phyloP scores from a whole-genome alignment of 2,113 vertebrate genomes.

The Muntiacus muntjak region DNA sequence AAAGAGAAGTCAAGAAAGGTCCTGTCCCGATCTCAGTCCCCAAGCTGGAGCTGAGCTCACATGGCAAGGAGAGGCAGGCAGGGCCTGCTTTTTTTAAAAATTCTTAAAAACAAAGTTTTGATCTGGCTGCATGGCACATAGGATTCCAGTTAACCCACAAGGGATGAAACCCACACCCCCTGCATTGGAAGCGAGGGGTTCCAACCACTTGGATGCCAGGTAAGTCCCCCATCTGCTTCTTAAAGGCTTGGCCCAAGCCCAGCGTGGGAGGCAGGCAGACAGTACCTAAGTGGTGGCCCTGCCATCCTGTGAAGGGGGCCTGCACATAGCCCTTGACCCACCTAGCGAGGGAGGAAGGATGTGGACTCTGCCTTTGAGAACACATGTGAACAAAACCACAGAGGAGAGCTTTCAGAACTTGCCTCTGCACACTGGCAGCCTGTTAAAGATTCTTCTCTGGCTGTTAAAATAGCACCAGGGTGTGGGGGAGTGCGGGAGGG shows the following conservation, averaged over 20 bases:
- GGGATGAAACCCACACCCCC: not conserved
- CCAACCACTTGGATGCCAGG: not conserved
- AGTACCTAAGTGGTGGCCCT: not conserved
- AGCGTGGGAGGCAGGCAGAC: not conserved
- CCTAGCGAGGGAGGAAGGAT: slow-evolving; percentile 50
- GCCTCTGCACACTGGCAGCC: not conserved
- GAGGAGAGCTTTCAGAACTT: not conserved
- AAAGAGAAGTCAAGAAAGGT: not conserved
- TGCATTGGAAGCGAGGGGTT: not conserved
- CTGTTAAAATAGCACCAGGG: not conserved
- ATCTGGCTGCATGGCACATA: not conserved
- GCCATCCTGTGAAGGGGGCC: not conserved
- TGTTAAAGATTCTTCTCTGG: not conserved
- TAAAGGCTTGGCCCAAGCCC: not conserved
- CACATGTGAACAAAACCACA: not conserved
- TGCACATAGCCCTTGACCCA: not conserved
- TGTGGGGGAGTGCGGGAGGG: not conserved
- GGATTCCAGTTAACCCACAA: not conserved
- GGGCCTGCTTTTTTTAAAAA: not conserved
- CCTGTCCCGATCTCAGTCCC: not conserved
- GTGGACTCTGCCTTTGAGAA: not conserved
- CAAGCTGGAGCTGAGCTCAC: not conserved
- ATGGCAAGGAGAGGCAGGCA: not conserved
- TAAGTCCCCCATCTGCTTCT: not conserved
- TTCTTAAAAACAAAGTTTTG: not conserved